Evolutionary conservation across 2,113 vertebrate genomes (phyloP).

Genomic region (Cariama cristata): DNA sequence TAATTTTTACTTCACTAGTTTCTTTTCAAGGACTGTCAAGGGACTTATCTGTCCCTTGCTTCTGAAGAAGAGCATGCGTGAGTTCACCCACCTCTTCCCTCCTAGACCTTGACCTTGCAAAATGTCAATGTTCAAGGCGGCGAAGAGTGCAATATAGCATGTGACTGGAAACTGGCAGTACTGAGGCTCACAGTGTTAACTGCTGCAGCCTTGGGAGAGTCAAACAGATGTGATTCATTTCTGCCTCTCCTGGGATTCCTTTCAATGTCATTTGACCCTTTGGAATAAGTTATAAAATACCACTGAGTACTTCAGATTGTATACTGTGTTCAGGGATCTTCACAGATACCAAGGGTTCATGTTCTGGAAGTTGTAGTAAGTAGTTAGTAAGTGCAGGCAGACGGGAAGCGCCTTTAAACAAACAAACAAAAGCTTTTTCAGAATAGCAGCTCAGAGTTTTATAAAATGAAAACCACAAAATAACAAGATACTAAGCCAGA

Average conservation of each 20-base stretch:
- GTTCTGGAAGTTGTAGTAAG: background rate
- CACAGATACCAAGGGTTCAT: background rate
- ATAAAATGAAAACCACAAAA: background rate
- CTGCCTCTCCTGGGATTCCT: background rate
- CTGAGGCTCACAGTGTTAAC: background rate
- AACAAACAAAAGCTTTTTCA: background rate
- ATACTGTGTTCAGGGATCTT: background rate
- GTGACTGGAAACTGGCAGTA: background rate
- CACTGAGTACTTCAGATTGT: background rate
- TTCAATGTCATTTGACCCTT: background rate
- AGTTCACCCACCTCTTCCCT: background rate
- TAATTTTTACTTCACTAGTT: background rate
- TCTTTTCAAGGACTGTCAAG: background rate
- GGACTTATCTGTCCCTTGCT: background rate
- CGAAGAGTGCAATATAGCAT: background rate
- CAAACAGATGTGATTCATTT: background rate
- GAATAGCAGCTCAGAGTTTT: background rate
- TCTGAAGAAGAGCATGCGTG: background rate
- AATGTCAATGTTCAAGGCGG: background rate
- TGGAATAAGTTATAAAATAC: conserved; percentile 1
- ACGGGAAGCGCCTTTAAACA: background rate
- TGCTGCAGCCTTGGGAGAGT: background rate
- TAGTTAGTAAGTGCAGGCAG: background rate
- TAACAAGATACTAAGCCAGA: background rate
- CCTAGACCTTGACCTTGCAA: background rate